phyloP scores from a whole-genome alignment of 2,797 vertebrate genomes.

The Danio albolineatus region DNA sequence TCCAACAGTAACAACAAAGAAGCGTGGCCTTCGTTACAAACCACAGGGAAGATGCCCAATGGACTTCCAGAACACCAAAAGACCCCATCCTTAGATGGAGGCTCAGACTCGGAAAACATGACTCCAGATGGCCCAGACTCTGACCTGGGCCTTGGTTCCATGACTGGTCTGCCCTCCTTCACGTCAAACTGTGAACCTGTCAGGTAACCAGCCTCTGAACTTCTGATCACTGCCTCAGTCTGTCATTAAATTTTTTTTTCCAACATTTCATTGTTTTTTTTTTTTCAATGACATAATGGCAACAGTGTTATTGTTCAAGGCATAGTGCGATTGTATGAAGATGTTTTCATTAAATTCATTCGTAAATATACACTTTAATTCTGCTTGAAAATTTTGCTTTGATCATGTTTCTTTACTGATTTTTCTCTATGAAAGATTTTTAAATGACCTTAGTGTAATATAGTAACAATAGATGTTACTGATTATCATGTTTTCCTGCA shows the following conservation, averaged over 20 bases:
- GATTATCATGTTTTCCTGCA: slow-evolving; percentile 61
- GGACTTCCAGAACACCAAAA: slow-evolving; percentile 90
- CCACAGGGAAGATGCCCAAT: slow-evolving; percentile 83
- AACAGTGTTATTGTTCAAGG: not conserved
- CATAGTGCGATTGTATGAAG: not conserved
- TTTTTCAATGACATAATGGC: not conserved
- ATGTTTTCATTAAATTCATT: not conserved
- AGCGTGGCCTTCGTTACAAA: slow-evolving; percentile 85
- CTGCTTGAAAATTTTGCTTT: not conserved
- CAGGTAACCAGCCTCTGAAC: slow-evolving; percentile 69
- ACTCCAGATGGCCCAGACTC: slow-evolving; percentile 88
- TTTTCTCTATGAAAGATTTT: not conserved
- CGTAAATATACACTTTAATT: not conserved
- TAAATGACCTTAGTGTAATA: not conserved
- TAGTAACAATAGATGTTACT: not conserved
- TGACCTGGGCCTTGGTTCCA: slow-evolving; percentile 84
- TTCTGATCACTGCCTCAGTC: not conserved
- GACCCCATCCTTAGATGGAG: slow-evolving; percentile 82
- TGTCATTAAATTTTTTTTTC: not conserved
- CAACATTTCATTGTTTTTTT: not conserved
- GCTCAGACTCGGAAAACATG: slow-evolving; percentile 89
- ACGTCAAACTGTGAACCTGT: slow-evolving; percentile 80
- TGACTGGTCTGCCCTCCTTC: slow-evolving; percentile 83
- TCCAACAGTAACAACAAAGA: slow-evolving; percentile 87
- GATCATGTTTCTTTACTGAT: too few species aligned